Evolutionary conservation across 2,797 vertebrate species (phyloP), one percentile per base, ranked within the genome.

Genomic region (Sebastes alutus): DNA sequence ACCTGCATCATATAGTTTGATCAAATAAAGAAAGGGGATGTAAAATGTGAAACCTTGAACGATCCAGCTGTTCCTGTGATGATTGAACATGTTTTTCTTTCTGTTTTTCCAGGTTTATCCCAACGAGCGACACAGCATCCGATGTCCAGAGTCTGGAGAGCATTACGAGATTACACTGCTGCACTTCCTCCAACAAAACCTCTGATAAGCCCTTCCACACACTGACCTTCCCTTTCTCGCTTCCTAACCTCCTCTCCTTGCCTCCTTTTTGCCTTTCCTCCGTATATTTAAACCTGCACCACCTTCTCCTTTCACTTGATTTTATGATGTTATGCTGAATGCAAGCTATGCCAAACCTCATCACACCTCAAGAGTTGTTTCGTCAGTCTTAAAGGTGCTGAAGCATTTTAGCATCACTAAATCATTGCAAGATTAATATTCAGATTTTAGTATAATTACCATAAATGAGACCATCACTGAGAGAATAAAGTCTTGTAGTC

Each of bases 151-250:
- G 95, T 99, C 98, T 0, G 98, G 97, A 63, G 98, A 99, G 95
- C 98, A 99, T 95, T 99, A 99, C 7, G 98, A 99, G 95, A 98
- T 99, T 84, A 99, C 97, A 30, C 95, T 99, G 95, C 96, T 99
- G 92, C 97, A 99, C 95, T 99, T 99, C 94, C 96, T 99, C 83
- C 98, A 99, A 91, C 96, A 99, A 89, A 95, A 99, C 96, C 98
- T 99, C 96, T 99, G 96, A 99, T 81, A 32, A 84, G 70, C 78
- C n/a, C 65, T 69, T 75, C 27, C 12, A 67, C 75, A 30, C 75
- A 35, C 76, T 68, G 27, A 72, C 38, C 42, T 56, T 73, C 6
- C 1, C 69, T 35, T 75, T 38, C 56, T 81, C 3, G 1, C 58
- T 22, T 71, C 65, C 67, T 66, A 14, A 46, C 63, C 27, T 72